These are phyloP conservation scores for Monochamus saltuarius DNA, from an alignment of 1,140 invertebrate genomes.

Conservation along the genomic window DNA sequence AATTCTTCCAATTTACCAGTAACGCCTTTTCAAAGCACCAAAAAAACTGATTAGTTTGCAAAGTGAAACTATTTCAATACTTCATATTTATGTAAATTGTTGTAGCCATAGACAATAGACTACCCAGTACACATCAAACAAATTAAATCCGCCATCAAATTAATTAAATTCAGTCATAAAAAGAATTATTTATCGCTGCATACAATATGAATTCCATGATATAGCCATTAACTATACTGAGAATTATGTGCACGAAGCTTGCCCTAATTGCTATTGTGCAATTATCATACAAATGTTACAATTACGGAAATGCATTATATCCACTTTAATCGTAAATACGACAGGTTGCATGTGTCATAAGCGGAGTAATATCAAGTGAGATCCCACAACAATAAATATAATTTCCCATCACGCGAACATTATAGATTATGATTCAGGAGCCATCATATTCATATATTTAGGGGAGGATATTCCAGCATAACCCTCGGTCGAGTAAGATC, in stretches of 20 bases:
- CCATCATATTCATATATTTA: slow-evolving; percentile 41
- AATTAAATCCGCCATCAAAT: too few species aligned
- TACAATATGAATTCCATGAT: too few species aligned
- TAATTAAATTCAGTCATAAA: too few species aligned
- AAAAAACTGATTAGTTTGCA: too few species aligned
- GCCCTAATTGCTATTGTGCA: neutral
- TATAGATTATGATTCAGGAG: slow-evolving; percentile 43
- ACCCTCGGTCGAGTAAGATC: slow-evolving; percentile 18
- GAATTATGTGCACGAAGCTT: slow-evolving; percentile 13
- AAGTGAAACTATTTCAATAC: too few species aligned
- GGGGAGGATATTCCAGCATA: slow-evolving; percentile 23
- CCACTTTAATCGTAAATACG: slow-evolving; percentile 15
- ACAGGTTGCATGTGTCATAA: slow-evolving; percentile 28
- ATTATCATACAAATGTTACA: slow-evolving; percentile 3
- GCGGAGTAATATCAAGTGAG: slow-evolving; percentile 14
- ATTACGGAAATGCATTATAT: neutral
- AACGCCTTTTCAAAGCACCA: too few species aligned
- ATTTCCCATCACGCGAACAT: slow-evolving; percentile 39
- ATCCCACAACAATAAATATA: slow-evolving; percentile 36
- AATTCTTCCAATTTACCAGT: too few species aligned
- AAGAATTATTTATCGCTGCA: too few species aligned
- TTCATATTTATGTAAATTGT: too few species aligned
- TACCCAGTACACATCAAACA: too few species aligned
- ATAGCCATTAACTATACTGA: neutral
- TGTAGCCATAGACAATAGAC: too few species aligned